These are phyloP conservation scores for Atrichornis clamosus DNA, from an alignment of 2,113 vertebrate species.

Conservation along the genomic window DNA sequence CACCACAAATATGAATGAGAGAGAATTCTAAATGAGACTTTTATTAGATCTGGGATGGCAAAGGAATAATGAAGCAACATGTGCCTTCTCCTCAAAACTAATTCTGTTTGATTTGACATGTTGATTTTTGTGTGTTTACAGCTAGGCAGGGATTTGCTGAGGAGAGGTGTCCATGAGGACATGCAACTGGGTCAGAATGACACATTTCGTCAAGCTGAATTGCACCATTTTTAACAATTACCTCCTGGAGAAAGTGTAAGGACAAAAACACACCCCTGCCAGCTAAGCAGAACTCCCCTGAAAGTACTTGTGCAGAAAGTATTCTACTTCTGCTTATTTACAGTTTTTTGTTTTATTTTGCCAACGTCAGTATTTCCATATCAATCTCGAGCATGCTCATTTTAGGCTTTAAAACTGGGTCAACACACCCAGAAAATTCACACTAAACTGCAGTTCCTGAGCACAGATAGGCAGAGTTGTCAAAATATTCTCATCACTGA, in stretches of 20 bases:
- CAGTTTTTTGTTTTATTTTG: constrained; percentile 10
- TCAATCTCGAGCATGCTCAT: constrained; percentile 47
- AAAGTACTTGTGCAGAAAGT: background rate
- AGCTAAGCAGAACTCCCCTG: background rate
- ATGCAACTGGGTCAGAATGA: background rate
- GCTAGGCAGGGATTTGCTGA: background rate
- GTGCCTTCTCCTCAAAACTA: background rate
- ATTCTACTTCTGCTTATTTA: background rate
- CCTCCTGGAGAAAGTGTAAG: background rate
- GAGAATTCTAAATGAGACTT: constrained; percentile 18
- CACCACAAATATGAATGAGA: background rate
- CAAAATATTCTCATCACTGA: constrained; percentile 72
- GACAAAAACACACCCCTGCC: background rate
- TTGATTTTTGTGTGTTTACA: background rate
- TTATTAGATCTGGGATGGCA: constrained; percentile 1
- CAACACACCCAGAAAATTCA: constrained; percentile 66
- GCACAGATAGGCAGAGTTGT: constrained; percentile 52
- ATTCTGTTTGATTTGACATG: background rate
- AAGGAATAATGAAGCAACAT: background rate
- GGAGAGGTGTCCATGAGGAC: background rate
- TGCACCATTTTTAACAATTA: background rate
- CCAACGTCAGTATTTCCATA: background rate
- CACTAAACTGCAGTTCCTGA: constrained; percentile 50
- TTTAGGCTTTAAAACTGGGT: constrained; percentile 62
- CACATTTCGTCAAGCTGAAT: background rate